Conservation (phyloP, 2,888 invertebrate genomes). For the Patella caerulea region DNA sequence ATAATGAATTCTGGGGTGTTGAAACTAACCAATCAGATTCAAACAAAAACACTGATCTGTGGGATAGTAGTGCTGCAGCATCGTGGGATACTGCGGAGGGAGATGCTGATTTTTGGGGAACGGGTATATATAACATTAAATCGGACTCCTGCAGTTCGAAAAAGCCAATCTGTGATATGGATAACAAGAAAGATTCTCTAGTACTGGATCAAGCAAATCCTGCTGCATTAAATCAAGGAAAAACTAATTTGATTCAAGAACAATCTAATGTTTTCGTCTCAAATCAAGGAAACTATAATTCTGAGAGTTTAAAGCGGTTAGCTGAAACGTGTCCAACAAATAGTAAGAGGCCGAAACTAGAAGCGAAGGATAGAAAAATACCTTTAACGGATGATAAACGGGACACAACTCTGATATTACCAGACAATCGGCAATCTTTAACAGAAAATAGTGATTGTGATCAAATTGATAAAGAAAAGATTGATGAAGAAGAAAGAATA, state of each 20-base stretch:
- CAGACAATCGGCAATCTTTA: no score
- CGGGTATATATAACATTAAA: conserved; percentile 5
- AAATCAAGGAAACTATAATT: no score
- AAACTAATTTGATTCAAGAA: background rate
- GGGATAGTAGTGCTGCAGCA: background rate
- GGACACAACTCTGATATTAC: no score
- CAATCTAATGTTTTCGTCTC: no score
- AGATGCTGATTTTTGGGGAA: conserved; percentile 40
- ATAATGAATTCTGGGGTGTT: conserved; percentile 20
- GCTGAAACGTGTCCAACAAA: background rate
- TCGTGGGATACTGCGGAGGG: conserved; percentile 9
- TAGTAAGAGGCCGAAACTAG: background rate
- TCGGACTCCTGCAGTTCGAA: background rate
- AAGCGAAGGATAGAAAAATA: background rate
- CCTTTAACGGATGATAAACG: no score
- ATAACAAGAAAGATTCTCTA: no score
- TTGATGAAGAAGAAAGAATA: conserved; percentile 9
- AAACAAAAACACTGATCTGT: background rate
- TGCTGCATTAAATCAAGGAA: background rate
- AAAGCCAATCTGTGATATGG: no score
- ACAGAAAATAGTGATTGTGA: background rate
- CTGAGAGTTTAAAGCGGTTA: background rate
- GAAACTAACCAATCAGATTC: background rate
- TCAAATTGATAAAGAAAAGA: background rate
- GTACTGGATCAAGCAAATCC: no score